A percentile compares a stretch with the other conserved stretches of the same genome.
Conservation (phyloP, 2,888 invertebrate species). For the Caradrina kadenii region DNA sequence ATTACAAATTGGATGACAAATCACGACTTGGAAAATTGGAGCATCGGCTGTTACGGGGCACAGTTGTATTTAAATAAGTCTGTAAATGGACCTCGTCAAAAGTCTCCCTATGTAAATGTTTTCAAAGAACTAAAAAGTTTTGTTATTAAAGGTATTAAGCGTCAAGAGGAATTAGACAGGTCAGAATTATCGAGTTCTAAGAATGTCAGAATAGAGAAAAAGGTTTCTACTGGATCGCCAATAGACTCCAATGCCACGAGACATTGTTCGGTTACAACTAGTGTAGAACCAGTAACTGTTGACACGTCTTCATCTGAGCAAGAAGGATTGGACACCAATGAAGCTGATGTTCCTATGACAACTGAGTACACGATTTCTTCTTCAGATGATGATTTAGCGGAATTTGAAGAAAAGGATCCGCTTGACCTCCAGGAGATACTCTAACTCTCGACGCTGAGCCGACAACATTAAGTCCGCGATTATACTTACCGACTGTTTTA, state of each 20-base stretch:
- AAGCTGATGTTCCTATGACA: not conserved
- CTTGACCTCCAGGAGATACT: conserved; percentile 22
- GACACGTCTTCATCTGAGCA: not conserved
- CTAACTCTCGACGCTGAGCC: no score
- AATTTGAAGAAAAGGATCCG: conserved; percentile 17
- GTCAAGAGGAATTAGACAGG: not conserved
- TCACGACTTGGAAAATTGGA: conserved; percentile 29
- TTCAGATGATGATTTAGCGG: conserved; percentile 27
- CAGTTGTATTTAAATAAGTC: conserved; percentile 37
- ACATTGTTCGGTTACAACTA: not conserved
- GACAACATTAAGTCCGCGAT: no score
- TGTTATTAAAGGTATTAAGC: not conserved
- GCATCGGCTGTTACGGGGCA: conserved; percentile 30
- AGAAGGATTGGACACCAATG: no score
- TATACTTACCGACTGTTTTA: no score
- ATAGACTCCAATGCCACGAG: not conserved
- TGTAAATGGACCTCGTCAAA: not conserved
- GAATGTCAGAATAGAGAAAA: not conserved
- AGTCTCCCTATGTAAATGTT: conserved; percentile 16
- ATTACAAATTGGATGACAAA: conserved; percentile 25
- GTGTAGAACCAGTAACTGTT: not conserved
- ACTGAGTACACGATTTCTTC: not conserved
- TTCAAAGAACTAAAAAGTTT: conserved; percentile 9
- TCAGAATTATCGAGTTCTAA: not conserved
- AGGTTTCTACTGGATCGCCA: not conserved